phyloP scores from a whole-genome alignment of 23 tunicate species.

The Ciona savignyi region DNA sequence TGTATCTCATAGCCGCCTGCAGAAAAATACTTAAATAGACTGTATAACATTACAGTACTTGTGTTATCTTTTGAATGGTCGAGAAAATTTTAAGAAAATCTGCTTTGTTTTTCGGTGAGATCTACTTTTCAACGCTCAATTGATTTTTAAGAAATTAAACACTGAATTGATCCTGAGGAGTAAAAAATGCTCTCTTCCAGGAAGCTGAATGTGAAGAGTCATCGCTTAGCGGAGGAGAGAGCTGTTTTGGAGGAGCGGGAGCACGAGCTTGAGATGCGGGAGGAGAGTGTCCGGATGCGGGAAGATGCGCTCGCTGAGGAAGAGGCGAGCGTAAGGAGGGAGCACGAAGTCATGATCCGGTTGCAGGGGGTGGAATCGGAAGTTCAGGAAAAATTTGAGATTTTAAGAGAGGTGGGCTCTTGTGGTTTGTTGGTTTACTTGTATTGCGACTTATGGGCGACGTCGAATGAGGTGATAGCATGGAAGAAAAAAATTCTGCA shows the following conservation, averaged over 20 bases:
- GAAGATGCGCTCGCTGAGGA: constrained; percentile 34
- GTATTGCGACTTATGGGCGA: too few relatives aligned
- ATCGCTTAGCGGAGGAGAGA: constrained; percentile 10
- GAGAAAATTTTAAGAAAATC: too few relatives aligned
- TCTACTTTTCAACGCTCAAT: too few relatives aligned
- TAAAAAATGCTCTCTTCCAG: constrained; percentile 9
- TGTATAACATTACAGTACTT: too few relatives aligned
- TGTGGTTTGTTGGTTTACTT: neutral
- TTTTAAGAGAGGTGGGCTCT: constrained; percentile 25
- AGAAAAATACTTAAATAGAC: too few relatives aligned
- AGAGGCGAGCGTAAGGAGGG: constrained; percentile 37
- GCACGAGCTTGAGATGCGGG: constrained; percentile 19
- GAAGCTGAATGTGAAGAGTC: constrained; percentile 38
- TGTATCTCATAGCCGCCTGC: too few relatives aligned
- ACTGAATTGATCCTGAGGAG: too few relatives aligned
- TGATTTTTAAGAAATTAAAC: too few relatives aligned
- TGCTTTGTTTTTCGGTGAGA: too few relatives aligned
- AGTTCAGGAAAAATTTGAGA: constrained; percentile 63
- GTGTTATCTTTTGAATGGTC: too few relatives aligned
- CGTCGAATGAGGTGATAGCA: too few relatives aligned
- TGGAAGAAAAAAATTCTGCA: too few relatives aligned
- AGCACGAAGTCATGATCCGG: constrained; percentile 40
- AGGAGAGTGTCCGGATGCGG: constrained; percentile 17
- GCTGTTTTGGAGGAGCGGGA: constrained; percentile 16
- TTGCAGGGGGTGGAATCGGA: constrained; percentile 71